These are phyloP conservation scores for Steinernema khuongi DNA, from an alignment of 1,140 invertebrate genomes.

Conservation along the genomic window DNA sequence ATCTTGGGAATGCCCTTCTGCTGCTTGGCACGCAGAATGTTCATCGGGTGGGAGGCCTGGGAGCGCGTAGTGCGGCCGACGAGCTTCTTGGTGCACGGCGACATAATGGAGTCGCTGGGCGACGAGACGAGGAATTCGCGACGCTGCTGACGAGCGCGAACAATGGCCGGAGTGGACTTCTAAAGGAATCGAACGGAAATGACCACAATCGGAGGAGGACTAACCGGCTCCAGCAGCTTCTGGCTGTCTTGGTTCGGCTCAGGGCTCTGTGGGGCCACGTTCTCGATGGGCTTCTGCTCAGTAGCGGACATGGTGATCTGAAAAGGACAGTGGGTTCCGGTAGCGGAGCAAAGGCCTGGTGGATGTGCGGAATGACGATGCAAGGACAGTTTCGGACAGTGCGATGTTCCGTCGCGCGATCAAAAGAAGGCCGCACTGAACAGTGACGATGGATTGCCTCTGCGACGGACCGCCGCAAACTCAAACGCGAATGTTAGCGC, in stretches of 20 bases:
- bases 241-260: background rate
- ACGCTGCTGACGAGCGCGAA: conserved; percentile 3
- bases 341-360: background rate
- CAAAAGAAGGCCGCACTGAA: too few relatives aligned
- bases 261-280: background rate
- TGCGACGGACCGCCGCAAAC: background rate
- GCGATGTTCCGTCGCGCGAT: too few relatives aligned
- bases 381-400: background rate
- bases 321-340: too few relatives aligned
- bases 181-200: background rate
- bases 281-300: background rate
- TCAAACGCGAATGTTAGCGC: background rate
- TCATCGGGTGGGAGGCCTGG: background rate
- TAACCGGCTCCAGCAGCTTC: background rate
- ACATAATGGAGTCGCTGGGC: conserved; percentile 5
- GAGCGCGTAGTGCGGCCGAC: background rate
- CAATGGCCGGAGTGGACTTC: conserved; percentile 1
- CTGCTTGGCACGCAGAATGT: conserved; percentile 9
- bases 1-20: conserved; percentile 10
- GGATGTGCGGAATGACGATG: background rate
- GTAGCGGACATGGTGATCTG: background rate
- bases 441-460: too few relatives aligned
- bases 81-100: background rate
- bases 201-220: background rate
- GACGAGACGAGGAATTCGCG: conserved; percentile 1